Evolutionary conservation across 2,888 invertebrate species (phyloP), one percentile per base, ranked within the genome.

Genomic region (Drosophila phalerata): DNA sequence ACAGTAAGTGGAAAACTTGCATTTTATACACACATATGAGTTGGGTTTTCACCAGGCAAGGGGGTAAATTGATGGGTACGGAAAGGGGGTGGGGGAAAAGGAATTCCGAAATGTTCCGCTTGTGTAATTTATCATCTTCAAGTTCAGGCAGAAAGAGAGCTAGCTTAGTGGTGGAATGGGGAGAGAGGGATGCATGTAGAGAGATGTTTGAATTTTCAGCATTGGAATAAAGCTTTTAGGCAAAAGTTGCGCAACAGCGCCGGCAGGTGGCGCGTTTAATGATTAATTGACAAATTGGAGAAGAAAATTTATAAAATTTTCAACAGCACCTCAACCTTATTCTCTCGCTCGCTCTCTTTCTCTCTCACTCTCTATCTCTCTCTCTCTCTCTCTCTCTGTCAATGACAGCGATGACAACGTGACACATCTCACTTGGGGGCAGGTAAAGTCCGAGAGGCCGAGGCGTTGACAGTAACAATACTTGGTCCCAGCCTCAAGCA

Each of bases 261-360:
- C 78, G 57, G 38, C 76, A 78, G 76, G 80, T 79, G 77, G 62
- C 63, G 64, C 72, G 43, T 72, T 80, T 81, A 73, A 84, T 88
- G 85, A 85, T 88, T 85, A 85, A 85, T 88, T 85, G 77, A 86
- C 69, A 74, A 81, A 79, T 79, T 86, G 71, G 65, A 73, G 81
- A 69, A 52, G 76, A 42, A 76, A 81, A 84, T 80, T 73, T 73
- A 77, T 64, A 71, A 73, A 73, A 79, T 73, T 64, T 70, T 62
- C 38, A 56, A 28, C 34, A 30, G 43, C 28, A 28, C 3, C 15
- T 2, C 37, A 34, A 6, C 8, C 37, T 8, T 45, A 10, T 17
- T 13, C n/a, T 11, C 30, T 38, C 30, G 11, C 30, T 5, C 25
- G 42, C 28, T 15, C 13, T 38, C n/a, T 28, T 13, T 38, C 10